A percentile compares a stretch with the other conserved stretches of the same genome.
Evolutionary conservation across 2,888 invertebrate genomes (phyloP).

Genomic region (Sicus ferrugineus): DNA sequence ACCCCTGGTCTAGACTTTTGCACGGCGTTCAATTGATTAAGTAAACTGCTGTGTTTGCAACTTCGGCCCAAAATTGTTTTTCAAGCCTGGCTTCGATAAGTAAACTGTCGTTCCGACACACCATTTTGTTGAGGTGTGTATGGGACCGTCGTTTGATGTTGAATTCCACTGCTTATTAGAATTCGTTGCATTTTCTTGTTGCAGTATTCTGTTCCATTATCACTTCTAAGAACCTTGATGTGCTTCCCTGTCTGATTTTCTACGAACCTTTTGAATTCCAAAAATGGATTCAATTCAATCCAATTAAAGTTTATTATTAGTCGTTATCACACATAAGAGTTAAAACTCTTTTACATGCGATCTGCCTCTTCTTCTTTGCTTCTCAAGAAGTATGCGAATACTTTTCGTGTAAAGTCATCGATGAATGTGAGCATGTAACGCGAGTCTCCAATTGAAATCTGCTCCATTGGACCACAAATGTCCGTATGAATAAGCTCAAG

Average conservation of each 20-base stretch:
- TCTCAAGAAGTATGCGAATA: too few species aligned
- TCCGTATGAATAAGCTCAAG: conserved; percentile 5
- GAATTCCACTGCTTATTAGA: too few species aligned
- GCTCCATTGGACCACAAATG: not conserved
- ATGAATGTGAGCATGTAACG: not conserved
- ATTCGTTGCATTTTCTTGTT: too few species aligned
- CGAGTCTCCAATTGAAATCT: not conserved
- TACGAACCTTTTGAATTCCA: not conserved
- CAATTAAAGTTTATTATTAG: too few species aligned
- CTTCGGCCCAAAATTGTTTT: not conserved
- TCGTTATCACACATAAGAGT: too few species aligned
- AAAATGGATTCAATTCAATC: too few species aligned
- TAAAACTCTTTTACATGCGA: too few species aligned
- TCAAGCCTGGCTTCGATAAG: not conserved
- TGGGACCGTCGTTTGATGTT: too few species aligned
- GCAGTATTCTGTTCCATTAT: conserved; percentile 7
- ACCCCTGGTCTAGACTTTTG: not conserved
- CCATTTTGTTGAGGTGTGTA: not conserved
- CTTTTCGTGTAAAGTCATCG: not conserved
- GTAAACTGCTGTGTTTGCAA: not conserved
- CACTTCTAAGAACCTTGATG: not conserved
- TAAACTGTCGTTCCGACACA: not conserved
- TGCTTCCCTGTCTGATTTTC: not conserved
- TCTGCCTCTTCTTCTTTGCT: too few species aligned
- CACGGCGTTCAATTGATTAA: not conserved